Evolutionary conservation across 2,797 vertebrate species (phyloP).

Genomic region (Crax fasciolata): DNA sequence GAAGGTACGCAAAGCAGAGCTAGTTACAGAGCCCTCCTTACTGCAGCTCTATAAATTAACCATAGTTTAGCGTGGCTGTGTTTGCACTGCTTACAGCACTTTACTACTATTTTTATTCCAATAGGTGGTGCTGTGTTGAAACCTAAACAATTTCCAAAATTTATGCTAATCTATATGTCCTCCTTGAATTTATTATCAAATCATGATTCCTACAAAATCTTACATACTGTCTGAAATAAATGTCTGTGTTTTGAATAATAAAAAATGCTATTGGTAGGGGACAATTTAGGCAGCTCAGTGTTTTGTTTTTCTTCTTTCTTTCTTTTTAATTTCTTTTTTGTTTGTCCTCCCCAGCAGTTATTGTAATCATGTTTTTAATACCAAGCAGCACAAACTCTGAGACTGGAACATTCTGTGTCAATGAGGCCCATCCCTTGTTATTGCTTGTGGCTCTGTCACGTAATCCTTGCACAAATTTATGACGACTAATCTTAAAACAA

Average conservation of each 20-base stretch:
- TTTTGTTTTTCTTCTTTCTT: neutral
- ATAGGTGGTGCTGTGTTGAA: constrained; percentile 56
- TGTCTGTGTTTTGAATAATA: neutral
- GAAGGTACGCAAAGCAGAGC: neutral
- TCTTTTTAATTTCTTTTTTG: neutral
- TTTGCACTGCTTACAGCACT: neutral
- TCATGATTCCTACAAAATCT: neutral
- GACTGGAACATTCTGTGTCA: neutral
- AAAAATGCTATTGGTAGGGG: neutral
- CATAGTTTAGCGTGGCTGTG: neutral
- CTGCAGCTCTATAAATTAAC: neutral
- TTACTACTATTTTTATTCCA: constrained; percentile 22
- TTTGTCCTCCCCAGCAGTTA: neutral
- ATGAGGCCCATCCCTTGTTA: neutral
- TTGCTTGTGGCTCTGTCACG: neutral
- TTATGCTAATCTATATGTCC: neutral
- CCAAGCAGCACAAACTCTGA: neutral
- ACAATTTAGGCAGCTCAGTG: neutral
- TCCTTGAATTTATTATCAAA: neutral
- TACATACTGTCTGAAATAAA: neutral
- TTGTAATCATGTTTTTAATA: neutral
- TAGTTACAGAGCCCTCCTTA: neutral
- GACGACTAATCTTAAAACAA: neutral
- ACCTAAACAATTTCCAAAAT: neutral
- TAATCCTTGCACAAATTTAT: neutral